Evolutionary conservation across 2,888 invertebrate species (phyloP).

Genomic region (Drosophila emarginata): DNA sequence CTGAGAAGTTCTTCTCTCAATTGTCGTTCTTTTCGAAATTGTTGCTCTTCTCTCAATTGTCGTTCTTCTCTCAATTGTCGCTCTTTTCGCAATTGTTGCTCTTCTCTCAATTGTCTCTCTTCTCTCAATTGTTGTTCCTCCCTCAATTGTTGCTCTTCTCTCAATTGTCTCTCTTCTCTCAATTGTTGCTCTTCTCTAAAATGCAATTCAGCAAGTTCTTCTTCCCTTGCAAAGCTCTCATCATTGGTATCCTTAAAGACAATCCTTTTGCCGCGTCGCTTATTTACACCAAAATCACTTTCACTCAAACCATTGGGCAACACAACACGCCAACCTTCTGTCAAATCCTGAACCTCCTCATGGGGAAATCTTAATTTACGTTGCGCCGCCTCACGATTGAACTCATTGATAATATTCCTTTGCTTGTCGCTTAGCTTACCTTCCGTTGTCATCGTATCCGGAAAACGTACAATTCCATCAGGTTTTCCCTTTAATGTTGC

Average conservation of each 20-base stretch:
- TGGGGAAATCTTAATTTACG: slow-evolving; percentile 76
- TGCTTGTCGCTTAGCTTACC: slow-evolving; percentile 18
- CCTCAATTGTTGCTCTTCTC: slow-evolving; percentile 15
- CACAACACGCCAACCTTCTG: slow-evolving; percentile 56
- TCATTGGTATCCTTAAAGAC: slow-evolving; percentile 65
- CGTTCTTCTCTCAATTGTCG: slow-evolving; percentile 12
- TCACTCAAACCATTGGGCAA: slow-evolving; percentile 54
- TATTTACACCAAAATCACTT: slow-evolving; percentile 43
- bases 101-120: not conserved
- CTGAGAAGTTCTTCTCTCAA: slow-evolving; percentile 25
- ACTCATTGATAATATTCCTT: slow-evolving; percentile 59
- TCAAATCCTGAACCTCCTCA: slow-evolving; percentile 21
- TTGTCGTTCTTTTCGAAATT: slow-evolving; percentile 21
- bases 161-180: slow-evolving; percentile 27
- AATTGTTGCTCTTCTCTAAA: slow-evolving; percentile 31
- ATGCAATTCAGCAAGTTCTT: slow-evolving; percentile 18
- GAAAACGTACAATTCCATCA: slow-evolving; percentile 51
- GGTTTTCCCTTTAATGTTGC: slow-evolving; percentile 20
- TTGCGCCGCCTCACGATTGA: slow-evolving; percentile 65
- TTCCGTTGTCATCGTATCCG: slow-evolving; percentile 56
- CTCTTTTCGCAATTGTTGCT: slow-evolving; percentile 20
- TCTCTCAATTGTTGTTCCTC: slow-evolving; percentile 29
- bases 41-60: not conserved
- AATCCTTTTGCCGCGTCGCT: slow-evolving; percentile 59
- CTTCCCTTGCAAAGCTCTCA: slow-evolving; percentile 27